Base-by-base conservation (phyloP, 2,797 vertebrate genomes). In the Pangasius mekongensis region DNA sequence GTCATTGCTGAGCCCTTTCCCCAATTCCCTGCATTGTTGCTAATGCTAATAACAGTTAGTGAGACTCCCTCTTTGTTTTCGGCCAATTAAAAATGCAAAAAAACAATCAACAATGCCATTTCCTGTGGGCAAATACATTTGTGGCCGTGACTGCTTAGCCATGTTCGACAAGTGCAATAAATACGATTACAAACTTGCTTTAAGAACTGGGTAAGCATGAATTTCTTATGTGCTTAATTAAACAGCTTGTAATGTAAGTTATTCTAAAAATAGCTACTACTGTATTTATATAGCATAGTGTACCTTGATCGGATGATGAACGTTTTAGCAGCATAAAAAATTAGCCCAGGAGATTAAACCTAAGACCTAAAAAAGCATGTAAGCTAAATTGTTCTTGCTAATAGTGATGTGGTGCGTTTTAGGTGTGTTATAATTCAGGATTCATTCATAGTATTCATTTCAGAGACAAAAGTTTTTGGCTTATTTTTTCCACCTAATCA, bases 291-390 rank as follows among this genome's bases (percentile, higher is more conserved):
- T 10, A 54, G 1, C n/a, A 22, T 22, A 22, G 16, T 13, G 18
- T 20, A 2, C 11, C 22, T 62, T 27, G 1, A 60, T 13, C 27
- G 78, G 10, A 33, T 80, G 18, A 54, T 33, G n/a, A 64, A 69
- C 6, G 10, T n/a, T 49, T 76, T 27, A 20, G 6, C 33, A 62
- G 67, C 67, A 77, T 83, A 71, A 83, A 49, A 91, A 88, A 85
- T 47, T 74, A 91, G 84, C 56, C 58, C 87, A 82, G 62, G 60
- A 74, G 30, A 71, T 73, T 60, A 73, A 81, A 86, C 74, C 47
- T 66, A 91, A 88, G 87, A 86, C 71, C 49, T 82, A 39, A 33
- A 89, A 87, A 86, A 33, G 6, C 43, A 33, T 56, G 71, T 49
- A 64, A 83, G 69, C 83, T 73, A 30, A 82, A 78, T 30, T 47